Conservation (phyloP, 2,113 vertebrate genomes). For the Alectura lathami region DNA sequence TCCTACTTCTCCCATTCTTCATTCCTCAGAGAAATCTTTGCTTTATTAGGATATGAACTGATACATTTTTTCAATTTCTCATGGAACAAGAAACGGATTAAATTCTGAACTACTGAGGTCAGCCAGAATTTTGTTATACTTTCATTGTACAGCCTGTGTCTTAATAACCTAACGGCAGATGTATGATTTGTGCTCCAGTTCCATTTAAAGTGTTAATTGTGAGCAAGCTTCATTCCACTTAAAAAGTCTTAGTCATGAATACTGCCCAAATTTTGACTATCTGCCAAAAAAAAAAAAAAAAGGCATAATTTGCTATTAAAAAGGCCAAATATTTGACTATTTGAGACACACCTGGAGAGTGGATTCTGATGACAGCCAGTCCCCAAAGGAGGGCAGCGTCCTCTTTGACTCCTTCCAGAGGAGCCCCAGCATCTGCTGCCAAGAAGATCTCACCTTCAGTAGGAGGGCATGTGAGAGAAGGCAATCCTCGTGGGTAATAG, state of each 20-base stretch:
- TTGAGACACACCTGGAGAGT: background rate
- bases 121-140: background rate
- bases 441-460: background rate
- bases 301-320: background rate
- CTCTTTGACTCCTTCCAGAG: background rate
- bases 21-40: background rate
- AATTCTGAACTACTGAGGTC: background rate
- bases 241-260: background rate
- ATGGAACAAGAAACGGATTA: background rate
- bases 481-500: background rate
- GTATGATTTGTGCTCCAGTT: background rate
- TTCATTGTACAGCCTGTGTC: background rate
- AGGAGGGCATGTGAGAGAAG: background rate
- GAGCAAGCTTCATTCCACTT: background rate
- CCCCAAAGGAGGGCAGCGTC: background rate
- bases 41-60: background rate
- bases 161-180: background rate
- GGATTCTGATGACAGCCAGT: background rate
- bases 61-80: background rate
- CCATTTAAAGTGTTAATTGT: background rate
- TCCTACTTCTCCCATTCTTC: background rate
- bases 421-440: background rate
- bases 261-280: background rate
- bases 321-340: background rate
- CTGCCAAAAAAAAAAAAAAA: background rate